phyloP scores from a whole-genome alignment of 2,888 invertebrate genomes.

The Lepidochitona cinerea region DNA sequence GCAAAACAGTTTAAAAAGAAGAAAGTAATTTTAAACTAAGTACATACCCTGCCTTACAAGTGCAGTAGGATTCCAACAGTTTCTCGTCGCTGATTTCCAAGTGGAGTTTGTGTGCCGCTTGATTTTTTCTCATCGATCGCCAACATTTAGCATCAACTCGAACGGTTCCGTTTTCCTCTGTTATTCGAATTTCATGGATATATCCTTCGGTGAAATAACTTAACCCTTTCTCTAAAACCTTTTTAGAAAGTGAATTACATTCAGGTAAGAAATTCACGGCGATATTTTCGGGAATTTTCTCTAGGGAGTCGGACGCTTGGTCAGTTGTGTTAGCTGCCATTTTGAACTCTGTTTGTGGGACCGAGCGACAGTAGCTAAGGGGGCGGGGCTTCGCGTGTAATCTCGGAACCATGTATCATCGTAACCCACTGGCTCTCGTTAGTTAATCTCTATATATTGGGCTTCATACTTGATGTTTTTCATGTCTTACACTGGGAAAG shows the following conservation, averaged over 20 bases:
- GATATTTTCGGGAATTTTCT: neutral
- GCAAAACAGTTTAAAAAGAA: no score
- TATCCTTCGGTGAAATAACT: neutral
- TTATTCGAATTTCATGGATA: neutral
- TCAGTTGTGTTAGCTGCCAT: no score
- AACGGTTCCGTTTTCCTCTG: neutral
- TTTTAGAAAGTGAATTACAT: neutral
- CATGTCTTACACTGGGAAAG: no score
- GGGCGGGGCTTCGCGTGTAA: no score
- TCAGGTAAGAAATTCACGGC: neutral
- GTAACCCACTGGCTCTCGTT: no score
- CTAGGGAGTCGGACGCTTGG: neutral
- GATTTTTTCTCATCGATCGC: neutral
- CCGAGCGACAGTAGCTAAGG: no score
- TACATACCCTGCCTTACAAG: conserved; percentile 20
- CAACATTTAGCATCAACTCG: neutral
- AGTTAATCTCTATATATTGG: no score
- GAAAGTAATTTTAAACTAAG: no score
- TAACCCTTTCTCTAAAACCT: neutral
- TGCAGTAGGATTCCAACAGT: conserved; percentile 13
- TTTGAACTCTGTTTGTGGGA: no score
- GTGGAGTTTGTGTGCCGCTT: neutral
- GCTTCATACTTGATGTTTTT: no score
- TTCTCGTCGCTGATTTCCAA: neutral
- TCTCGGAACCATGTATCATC: no score